Percentiles rank a stretch among this genome's conserved stretches.
phyloP scores from a whole-genome alignment of 30 jellyfish, hydroid and myxozoan genomes.

The Chrysaora quinquecirrha region DNA sequence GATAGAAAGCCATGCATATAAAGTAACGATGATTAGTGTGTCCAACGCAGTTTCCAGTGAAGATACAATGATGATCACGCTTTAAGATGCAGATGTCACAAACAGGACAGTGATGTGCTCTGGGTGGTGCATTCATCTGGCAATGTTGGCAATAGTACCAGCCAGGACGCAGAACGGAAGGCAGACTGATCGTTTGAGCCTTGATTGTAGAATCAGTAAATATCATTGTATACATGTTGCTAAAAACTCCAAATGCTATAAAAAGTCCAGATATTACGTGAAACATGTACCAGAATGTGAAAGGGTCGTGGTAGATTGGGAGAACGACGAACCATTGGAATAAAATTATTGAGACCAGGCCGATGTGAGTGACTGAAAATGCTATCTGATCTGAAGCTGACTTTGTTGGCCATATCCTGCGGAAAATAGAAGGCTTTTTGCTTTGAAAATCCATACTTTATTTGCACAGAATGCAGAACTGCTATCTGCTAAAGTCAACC shows the following conservation, averaged over 20 bases:
- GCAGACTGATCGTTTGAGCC: conserved; percentile 55
- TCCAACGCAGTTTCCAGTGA: conserved; percentile 96
- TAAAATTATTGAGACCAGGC: conserved; percentile 69
- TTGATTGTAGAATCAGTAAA: conserved; percentile 70
- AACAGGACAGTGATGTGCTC: conserved; percentile 91
- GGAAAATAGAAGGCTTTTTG: conserved; percentile 35
- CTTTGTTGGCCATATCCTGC: conserved; percentile 79
- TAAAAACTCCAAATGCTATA: conserved; percentile 71
- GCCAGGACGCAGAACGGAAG: conserved; percentile 85
- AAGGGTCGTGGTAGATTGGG: conserved; percentile 81
- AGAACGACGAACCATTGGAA: conserved; percentile 77
- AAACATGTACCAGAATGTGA: conserved; percentile 63
- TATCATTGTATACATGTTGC: conserved; percentile 76
- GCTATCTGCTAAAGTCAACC: no score
- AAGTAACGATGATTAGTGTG: conserved; percentile 85
- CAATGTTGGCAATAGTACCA: conserved; percentile 91
- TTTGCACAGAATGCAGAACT: no score
- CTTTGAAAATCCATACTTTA: conserved; percentile 34
- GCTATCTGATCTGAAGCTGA: conserved; percentile 76
- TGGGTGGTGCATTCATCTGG: conserved; percentile 95
- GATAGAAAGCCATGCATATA: conserved; percentile 64
- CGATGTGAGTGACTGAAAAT: conserved; percentile 84
- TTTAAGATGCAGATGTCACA: conserved; percentile 88
- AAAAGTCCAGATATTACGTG: conserved; percentile 68
- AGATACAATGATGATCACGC: conserved; percentile 93